phyloP scores from a whole-genome alignment of 2,888 invertebrate species.

The Aspidiotus rigidus region DNA sequence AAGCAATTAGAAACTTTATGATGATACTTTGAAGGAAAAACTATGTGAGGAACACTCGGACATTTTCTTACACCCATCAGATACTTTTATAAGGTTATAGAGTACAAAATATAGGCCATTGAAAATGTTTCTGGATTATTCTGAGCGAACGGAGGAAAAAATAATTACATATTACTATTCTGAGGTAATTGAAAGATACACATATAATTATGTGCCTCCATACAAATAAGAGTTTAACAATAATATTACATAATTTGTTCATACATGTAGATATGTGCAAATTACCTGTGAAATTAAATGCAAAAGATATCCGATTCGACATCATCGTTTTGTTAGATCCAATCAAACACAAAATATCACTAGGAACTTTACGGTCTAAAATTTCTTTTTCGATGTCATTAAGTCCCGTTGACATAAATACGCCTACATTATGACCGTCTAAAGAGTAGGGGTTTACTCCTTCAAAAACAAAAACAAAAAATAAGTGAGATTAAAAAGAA shows the following conservation, averaged over 20 bases:
- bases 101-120: too few relatives aligned
- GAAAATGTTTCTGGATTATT: too few relatives aligned
- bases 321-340: slow-evolving; percentile 56
- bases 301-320: slow-evolving; percentile 53
- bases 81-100: too few relatives aligned
- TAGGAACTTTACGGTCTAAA: slow-evolving; percentile 51
- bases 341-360: slow-evolving; percentile 54
- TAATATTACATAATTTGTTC: too few relatives aligned
- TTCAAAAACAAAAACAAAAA: slow-evolving; percentile 33
- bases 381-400: slow-evolving; percentile 42
- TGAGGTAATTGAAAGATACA: not conserved
- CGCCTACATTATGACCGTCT: slow-evolving; percentile 45
- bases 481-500: not conserved
- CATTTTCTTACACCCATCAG: too few relatives aligned
- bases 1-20: too few relatives aligned
- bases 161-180: not conserved
- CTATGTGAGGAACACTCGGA: not conserved
- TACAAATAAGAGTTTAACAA: not conserved
- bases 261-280: too few relatives aligned
- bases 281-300: slow-evolving; percentile 51
- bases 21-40: too few relatives aligned
- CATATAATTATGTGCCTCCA: not conserved
- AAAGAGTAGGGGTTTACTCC: slow-evolving; percentile 45
- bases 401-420: slow-evolving; percentile 44
- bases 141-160: too few relatives aligned